These are phyloP conservation scores for Rhinogobio ventralis DNA, from an alignment of 2,797 vertebrate genomes.

Conservation along the genomic window DNA sequence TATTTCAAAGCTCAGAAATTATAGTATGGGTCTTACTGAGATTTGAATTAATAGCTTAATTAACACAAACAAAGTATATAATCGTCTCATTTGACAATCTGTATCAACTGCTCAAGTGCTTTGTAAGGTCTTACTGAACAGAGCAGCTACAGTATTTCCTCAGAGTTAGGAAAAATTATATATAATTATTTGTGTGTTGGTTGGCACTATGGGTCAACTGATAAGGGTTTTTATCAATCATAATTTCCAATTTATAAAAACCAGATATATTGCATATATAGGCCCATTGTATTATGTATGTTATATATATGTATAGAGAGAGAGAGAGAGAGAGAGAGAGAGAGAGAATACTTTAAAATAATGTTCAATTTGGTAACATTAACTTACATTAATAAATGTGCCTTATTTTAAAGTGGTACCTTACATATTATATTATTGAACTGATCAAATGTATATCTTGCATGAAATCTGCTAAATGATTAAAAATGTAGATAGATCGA, in stretches of 20 bases:
- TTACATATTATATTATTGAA: neutral
- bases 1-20: slow-evolving; percentile 50
- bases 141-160: neutral
- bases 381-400: neutral
- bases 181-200: slow-evolving; percentile 27
- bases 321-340: neutral
- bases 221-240: slow-evolving; percentile 1
- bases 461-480: neutral
- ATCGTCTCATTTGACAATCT: slow-evolving; percentile 38
- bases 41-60: slow-evolving; percentile 57
- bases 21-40: slow-evolving; percentile 45
- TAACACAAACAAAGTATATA: slow-evolving; percentile 37
- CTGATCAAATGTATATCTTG: neutral
- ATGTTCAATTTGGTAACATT: neutral
- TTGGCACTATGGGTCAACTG: neutral
- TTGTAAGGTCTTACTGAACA: slow-evolving; percentile 15
- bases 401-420: neutral
- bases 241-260: neutral
- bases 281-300: no score
- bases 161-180: slow-evolving; percentile 12
- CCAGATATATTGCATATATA: neutral
- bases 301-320: neutral
- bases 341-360: neutral
- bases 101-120: slow-evolving; percentile 20
- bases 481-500: neutral